These are phyloP conservation scores for Anticlea derivata DNA, from an alignment of 2,888 invertebrate species.

Conservation along the genomic window DNA sequence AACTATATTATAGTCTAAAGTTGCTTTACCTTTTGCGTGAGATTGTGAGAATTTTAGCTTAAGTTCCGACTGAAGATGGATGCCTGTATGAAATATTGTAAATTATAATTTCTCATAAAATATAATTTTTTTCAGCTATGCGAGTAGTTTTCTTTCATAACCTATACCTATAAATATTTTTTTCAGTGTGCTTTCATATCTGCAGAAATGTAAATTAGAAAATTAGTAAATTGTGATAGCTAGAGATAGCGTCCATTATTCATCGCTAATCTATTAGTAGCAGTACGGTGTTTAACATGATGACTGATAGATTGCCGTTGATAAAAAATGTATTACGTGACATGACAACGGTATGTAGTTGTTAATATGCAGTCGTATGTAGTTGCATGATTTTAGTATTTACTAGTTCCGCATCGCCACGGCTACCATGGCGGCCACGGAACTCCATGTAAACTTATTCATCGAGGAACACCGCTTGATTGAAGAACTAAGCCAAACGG, in stretches of 20 bases:
- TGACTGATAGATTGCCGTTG: constrained; percentile 30
- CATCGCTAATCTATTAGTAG: constrained; percentile 19
- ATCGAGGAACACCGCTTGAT: constrained; percentile 13
- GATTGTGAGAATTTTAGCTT: constrained; percentile 84
- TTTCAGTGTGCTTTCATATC: background rate
- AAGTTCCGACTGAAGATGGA: constrained; percentile 85
- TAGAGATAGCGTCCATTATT: constrained; percentile 9
- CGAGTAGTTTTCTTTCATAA: constrained; percentile 65
- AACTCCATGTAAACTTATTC: constrained; percentile 26
- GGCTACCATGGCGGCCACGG: constrained; percentile 20
- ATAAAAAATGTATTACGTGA: constrained; percentile 31
- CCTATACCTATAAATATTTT: background rate
- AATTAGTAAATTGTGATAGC: constrained; percentile 20
- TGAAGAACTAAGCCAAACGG: constrained; percentile 50
- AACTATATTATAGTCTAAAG: constrained; percentile 84
- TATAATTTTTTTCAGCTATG: constrained; percentile 85
- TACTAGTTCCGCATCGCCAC: background rate
- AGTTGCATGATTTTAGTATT: constrained; percentile 10
- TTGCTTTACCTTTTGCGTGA: constrained; percentile 85
- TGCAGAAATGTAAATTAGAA: constrained; percentile 24
- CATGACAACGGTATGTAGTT: constrained; percentile 10
- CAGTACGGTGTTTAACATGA: constrained; percentile 18
- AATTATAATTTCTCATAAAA: constrained; percentile 85
- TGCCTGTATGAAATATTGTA: constrained; percentile 85
- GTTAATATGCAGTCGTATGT: constrained; percentile 8